Base-by-base conservation (phyloP, 2,888 invertebrate genomes). In the Temnothorax rugatulus region DNA sequence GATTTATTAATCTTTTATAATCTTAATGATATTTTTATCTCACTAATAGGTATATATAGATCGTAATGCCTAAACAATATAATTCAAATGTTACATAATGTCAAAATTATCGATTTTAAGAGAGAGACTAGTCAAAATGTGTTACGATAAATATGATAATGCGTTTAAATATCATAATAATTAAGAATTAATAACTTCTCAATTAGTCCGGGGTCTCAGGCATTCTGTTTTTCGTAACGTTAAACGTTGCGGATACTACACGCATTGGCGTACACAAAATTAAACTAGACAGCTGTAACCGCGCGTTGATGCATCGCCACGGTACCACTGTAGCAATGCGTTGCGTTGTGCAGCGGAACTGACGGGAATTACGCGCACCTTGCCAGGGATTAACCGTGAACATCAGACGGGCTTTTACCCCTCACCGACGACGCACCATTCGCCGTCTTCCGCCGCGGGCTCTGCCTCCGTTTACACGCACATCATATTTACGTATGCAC, bases 301-400 rank as follows among this genome's bases (percentile, higher is more conserved):
- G 75, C 84, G 81, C 71, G 11, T 64, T 57, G 41, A 63, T 52
- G 54, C 61, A 69, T 82, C 71, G 71, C 59, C 11, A 83, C 54
- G 25, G 50, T 77, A 83, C 66, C 69, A 77, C 59, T 82, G 83
- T 52, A n/a, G 29, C 68, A 38, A 41, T 77, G 75, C 66, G 76
- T 84, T 71, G 87, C 84, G 85, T 89, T 89, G 88, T 90, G 83
- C 87, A 54, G 71, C 76, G 76, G 85, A 69, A 69, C 83, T 76
- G 84, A 88, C 79, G 86, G 84, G 88, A 91, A 86, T 90, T 88
- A 91, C 87, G 88, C 82, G 84, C 87, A 82, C 79, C 88, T 86
- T 87, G 84, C 84, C 86, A 71, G 84, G 87, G 85, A 90, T 88
- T 87, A 90, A 88, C 84, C 85, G 82, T 76, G 84, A 83, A 84